Evolutionary conservation across 2,888 invertebrate genomes (phyloP), one percentile per base, ranked within the genome.

Genomic region (Autographa pulchrina): DNA sequence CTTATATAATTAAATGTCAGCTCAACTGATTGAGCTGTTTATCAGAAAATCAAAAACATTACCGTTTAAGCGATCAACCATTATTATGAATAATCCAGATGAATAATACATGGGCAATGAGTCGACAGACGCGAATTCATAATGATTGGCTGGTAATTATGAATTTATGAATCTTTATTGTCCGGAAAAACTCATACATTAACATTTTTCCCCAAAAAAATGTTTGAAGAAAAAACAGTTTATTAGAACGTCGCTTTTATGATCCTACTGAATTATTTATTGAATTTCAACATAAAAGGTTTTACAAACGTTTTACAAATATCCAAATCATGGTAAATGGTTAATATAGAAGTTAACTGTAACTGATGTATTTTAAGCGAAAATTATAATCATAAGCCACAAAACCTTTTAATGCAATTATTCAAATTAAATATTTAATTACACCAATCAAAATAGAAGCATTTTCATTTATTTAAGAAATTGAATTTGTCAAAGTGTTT

Each of bases 161-260:
- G 38, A 18, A 61, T 61, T 41, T 61, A 61, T 38, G 61, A 64
- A 58, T 38, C 31, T 69, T 64, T 14, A 59, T 32, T n/a, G 16
- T 59, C 16, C 31, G 32, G 35, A 59, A 59, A 32, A 35, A 32
- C 7, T 20, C 18, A 6, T n/a, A 48, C 48, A 48, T 48, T 48
- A 48, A 61, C 18, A 59, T 25, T 56, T 25, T 11, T 56, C 20
- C 18, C 13, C 13, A 56, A 5, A 20, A 56, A 25, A 56, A 56
- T 25, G 2, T 20, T 20, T 48, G 11, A 38, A 16, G 48, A 7
- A 48, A 16, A n/a, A n/a, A 48, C n/a, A 6, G 5, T 48, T 48
- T n/a, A 48, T 48, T 38, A 38, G 38, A 38, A 38, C 38, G 38
- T 38, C 11, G 9, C 38, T 38, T 8, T 38, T 48, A 7, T n/a